Evolutionary conservation across 2,113 vertebrate species (phyloP).

Genomic region (Lasiurus cinereus): DNA sequence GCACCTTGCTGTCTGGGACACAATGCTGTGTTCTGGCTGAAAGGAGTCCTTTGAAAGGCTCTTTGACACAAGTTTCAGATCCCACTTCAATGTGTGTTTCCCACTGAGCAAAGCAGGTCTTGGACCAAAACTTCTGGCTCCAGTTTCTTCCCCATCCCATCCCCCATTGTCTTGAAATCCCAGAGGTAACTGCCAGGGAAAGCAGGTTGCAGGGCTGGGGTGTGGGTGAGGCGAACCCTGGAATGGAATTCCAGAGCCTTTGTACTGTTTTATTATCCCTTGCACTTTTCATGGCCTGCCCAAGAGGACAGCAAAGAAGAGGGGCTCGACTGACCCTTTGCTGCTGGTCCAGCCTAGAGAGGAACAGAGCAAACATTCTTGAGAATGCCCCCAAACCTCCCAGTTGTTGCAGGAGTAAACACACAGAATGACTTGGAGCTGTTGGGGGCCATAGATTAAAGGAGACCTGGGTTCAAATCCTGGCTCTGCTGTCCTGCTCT

Average conservation of each 20-base stretch:
- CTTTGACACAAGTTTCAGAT: slow-evolving; percentile 37
- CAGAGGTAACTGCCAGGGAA: neutral
- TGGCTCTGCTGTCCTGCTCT: neutral
- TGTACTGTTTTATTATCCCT: neutral
- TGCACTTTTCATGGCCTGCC: neutral
- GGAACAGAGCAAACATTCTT: neutral
- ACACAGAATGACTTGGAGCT: neutral
- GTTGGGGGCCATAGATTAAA: neutral
- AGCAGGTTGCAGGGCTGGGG: neutral
- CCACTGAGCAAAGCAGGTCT: slow-evolving; percentile 44
- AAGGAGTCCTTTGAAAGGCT: slow-evolving; percentile 1
- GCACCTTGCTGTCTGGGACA: neutral
- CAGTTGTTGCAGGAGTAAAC: neutral
- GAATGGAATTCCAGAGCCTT: neutral
- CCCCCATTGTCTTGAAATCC: neutral
- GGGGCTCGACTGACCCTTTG: neutral
- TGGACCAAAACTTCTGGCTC: neutral
- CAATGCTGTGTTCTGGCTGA: neutral
- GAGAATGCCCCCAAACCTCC: neutral
- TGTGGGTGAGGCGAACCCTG: neutral
- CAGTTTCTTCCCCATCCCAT: neutral
- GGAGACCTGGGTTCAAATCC: neutral
- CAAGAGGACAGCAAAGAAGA: neutral
- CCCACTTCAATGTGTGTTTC: neutral
- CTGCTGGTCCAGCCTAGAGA: neutral